These are phyloP conservation scores for Ctenoplectra terminalis DNA, from an alignment of 1,140 invertebrate genomes.

Conservation along the genomic window DNA sequence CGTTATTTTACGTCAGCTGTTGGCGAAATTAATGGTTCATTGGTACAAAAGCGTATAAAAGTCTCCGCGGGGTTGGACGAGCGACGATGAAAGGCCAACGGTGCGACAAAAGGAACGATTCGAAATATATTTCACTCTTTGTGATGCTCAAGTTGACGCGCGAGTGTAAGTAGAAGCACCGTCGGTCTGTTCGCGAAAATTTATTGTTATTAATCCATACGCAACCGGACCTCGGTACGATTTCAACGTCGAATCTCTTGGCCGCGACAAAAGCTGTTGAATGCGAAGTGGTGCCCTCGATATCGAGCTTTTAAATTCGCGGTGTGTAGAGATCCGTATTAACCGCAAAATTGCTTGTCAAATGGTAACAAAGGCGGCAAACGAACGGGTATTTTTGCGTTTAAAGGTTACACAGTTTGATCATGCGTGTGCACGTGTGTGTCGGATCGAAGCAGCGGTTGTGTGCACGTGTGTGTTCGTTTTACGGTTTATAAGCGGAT, in stretches of 20 bases:
- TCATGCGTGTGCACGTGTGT: too few species aligned
- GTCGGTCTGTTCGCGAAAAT: background rate
- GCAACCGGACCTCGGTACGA: background rate
- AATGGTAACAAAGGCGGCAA: conserved; percentile 20
- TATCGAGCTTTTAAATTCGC: conserved; percentile 15
- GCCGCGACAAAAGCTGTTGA: background rate
- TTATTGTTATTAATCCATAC: conserved; percentile 10
- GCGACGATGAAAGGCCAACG: conserved; percentile 7
- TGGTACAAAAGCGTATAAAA: conserved; percentile 28
- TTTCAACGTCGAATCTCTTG: background rate
- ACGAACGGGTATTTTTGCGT: background rate
- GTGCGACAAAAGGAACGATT: conserved; percentile 5
- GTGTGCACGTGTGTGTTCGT: background rate
- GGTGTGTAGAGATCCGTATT: background rate
- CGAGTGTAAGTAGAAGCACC: background rate
- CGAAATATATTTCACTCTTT: background rate
- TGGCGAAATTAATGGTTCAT: conserved; percentile 13
- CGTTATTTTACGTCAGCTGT: conserved; percentile 15
- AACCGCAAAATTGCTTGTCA: conserved; percentile 34
- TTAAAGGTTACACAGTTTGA: conserved; percentile 20
- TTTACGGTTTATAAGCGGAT: conserved; percentile 11
- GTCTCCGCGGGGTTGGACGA: background rate
- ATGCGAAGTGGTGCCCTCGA: background rate
- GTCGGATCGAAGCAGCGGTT: background rate
- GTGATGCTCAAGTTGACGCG: background rate